Evolutionary conservation across 2,888 invertebrate species (phyloP), one percentile per base, ranked within the genome.

Genomic region (Thyatira batis): DNA sequence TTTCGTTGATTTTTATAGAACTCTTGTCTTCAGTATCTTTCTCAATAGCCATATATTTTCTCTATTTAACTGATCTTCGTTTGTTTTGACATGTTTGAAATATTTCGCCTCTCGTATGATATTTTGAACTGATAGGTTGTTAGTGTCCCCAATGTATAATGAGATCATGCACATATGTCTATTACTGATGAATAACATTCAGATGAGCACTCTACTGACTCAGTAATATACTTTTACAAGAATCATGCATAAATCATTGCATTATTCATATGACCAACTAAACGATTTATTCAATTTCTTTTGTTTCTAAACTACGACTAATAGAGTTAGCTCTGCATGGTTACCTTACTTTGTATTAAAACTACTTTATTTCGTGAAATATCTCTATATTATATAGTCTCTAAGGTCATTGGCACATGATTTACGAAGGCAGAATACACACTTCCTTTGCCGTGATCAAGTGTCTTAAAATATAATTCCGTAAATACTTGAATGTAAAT

Each of bases 371-470:
- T 49, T 27, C 27, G 53, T 49, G 27, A 45, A 33, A 25, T 53
- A 52, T 49, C 49, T 30, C 44, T 28, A 33, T 20, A 17, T 39
- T 53, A 49, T 52, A 2, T 53, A 56, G 49, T 49, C 60, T 53
- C 43, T 55, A 57, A 67, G 76, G 74, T 82, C 79, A 75, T 73
- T 80, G 79, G 73, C 82, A 76, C 64, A 53, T 61, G 67, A 68
- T 67, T 67, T 59, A 59, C 39, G 57, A 59, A 61, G 57, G 53
- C 58, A 60, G 61, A 65, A 69, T 63, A 65, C 53, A 53, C 48
- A 33, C 54, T 65, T 69, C 71, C 65, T 66, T 70, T 66, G 55
- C 60, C 64, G 58, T 55, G 67, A 57, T 61, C 57, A 67, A 63
- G 59, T 59, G 45, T 21, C 27, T 45, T 45, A 30, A 45, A 30